Percentiles rank a stretch among this genome's conserved stretches.
Evolutionary conservation across 2,113 vertebrate genomes (phyloP).

Genomic region (Eolophus roseicapilla): DNA sequence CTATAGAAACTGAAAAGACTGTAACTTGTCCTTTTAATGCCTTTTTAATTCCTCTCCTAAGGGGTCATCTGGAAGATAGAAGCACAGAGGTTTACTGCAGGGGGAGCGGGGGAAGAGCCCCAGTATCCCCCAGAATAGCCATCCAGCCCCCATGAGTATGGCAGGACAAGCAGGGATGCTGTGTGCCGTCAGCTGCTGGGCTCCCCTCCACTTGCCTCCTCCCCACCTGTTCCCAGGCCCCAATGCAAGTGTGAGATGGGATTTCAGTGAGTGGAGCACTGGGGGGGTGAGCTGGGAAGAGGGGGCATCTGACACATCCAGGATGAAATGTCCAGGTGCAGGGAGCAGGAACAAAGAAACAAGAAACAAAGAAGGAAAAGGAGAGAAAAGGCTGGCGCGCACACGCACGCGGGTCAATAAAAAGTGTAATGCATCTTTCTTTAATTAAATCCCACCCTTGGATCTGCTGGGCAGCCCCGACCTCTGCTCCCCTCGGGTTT

Average conservation of each 20-base stretch:
- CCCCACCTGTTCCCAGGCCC: conserved; percentile 41
- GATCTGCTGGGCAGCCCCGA: not conserved
- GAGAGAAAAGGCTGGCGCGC: accelerated
- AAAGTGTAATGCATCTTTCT: conserved; percentile 58
- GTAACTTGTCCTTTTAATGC: not conserved
- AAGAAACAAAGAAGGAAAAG: accelerated
- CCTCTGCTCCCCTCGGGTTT: conserved; percentile 45
- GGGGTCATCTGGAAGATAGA: not conserved
- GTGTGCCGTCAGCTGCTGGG: not conserved
- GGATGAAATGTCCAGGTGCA: conserved; percentile 47
- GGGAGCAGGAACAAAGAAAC: accelerated
- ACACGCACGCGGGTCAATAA: not conserved
- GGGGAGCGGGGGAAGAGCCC: not conserved
- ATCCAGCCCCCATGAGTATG: not conserved
- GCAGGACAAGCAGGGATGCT: not conserved
- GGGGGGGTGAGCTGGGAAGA: not conserved
- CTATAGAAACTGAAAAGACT: not conserved
- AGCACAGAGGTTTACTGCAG: not conserved
- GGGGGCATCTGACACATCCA: not conserved
- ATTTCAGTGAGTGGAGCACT: not conserved
- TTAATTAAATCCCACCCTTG: conserved; percentile 58
- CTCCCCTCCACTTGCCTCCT: not conserved
- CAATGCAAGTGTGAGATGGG: conserved; percentile 9
- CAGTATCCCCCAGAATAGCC: not conserved
- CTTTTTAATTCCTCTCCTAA: accelerated